Evolutionary conservation across 2,888 invertebrate genomes (phyloP), one percentile per base, ranked within the genome.

Genomic region (Metallyticus violacea): DNA sequence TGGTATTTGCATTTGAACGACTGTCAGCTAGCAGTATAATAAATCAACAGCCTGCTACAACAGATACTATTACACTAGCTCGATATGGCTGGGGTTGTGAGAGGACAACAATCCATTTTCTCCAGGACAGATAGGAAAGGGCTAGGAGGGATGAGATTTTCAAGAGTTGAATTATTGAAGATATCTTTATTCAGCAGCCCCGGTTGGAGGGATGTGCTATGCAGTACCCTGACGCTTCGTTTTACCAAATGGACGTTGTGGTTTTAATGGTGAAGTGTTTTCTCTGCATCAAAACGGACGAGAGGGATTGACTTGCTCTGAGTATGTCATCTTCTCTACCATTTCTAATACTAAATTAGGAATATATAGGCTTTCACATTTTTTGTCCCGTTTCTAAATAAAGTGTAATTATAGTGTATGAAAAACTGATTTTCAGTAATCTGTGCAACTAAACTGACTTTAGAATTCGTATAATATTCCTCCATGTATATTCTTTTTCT

Each of bases 1-100:
- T 86, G 85, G 86, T 87, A 87, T 87, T 87, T 87, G 87, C 87
- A 87, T 87, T 86, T 87, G 86, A 87, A 87, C 86, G 27, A 87
- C 87, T 87, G 87, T 87, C 87, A 86, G 86, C 83, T 29, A n/a
- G n/a, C 22, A 62, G 27, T 77, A 85, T 85, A 86, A 87, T 86
- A 86, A 87, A 87, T 87, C 86, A 87, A 85, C 86, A 79, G 87
- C 30, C 40, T 28, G 81, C 78, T 79, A 79, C 29, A 29, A 26
- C 28, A 81, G 80, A 30, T 81, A 29, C 26, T 27, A 25, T 82
- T 82, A 76, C 82, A 82, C 40, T 82, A 26, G 82, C n/a, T 81
- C 29, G 30, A 40, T 30, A 62, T 62, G 40, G 15, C 40, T 62
- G 40, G 81, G 81, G 29, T 62, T 22, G 29, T 85, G 85, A 77